A percentile compares a stretch with the other conserved stretches of the same genome.
These are phyloP conservation scores for Halichoeres trimaculatus DNA, from an alignment of 2,113 vertebrate species.

Conservation along the genomic window DNA sequence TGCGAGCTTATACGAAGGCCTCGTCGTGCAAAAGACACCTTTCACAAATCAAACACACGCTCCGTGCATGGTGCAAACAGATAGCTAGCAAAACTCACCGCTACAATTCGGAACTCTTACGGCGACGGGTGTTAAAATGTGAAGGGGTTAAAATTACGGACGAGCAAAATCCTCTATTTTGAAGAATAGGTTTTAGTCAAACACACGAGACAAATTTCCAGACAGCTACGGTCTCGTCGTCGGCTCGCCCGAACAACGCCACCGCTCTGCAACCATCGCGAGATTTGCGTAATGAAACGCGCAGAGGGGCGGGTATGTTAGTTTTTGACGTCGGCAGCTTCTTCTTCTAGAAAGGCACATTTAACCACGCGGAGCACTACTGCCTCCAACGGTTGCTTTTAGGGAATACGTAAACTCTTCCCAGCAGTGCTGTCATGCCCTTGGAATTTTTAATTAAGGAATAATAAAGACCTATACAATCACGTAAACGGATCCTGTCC, in stretches of 20 bases:
- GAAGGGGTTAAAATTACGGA: slow-evolving; percentile 1
- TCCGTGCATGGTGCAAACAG: slow-evolving; percentile 40
- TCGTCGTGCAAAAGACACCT: slow-evolving; percentile 62
- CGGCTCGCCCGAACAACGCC: slow-evolving; percentile 81
- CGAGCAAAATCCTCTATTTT: slow-evolving; percentile 34
- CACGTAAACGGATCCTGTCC: no score
- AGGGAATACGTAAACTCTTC: not conserved
- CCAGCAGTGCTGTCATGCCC: no score
- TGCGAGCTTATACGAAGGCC: slow-evolving; percentile 69
- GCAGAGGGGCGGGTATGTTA: not conserved
- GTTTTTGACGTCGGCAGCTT: not conserved
- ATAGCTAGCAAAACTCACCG: slow-evolving; percentile 75
- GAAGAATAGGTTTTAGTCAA: slow-evolving; percentile 54
- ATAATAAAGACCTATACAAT: no score
- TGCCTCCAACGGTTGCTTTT: not conserved
- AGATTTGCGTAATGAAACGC: slow-evolving; percentile 39
- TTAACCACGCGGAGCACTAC: not conserved
- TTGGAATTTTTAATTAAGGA: no score
- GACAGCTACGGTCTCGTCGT: slow-evolving; percentile 78
- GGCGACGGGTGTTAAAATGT: slow-evolving; percentile 14
- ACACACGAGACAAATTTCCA: slow-evolving; percentile 80
- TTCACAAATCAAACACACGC: slow-evolving; percentile 61
- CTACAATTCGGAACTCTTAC: slow-evolving; percentile 52
- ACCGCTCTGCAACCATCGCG: slow-evolving; percentile 72
- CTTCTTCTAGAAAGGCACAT: not conserved